Percentiles rank a stretch among this genome's conserved stretches.
Conservation (phyloP, 2,113 vertebrate species). For the Apodemus speciosus region DNA sequence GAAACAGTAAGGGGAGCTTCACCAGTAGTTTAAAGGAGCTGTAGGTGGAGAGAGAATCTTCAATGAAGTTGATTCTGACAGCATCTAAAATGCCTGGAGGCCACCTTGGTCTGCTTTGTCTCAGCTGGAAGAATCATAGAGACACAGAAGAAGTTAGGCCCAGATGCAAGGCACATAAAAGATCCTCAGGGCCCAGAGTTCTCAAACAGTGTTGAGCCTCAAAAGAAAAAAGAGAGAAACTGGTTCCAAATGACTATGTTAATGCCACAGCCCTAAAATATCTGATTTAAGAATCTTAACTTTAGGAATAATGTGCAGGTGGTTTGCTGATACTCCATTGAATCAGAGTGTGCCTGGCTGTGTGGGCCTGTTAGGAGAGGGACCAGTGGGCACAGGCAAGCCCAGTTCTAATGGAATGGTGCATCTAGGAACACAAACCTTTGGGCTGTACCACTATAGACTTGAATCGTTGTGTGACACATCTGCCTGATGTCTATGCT, state of each 20-base stretch:
- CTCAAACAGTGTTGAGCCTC: background rate
- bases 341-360: background rate
- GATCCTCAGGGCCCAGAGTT: background rate
- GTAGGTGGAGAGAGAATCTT: background rate
- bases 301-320: conserved; percentile 35
- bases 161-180: conserved; percentile 20
- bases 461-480: conserved; percentile 17
- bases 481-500: background rate
- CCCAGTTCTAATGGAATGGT: background rate
- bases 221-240: background rate
- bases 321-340: background rate
- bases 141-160: background rate
- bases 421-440: background rate
- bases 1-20: background rate
- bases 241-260: conserved; percentile 5
- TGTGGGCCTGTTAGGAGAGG: background rate
- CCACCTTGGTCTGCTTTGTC: background rate
- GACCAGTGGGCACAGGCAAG: background rate
- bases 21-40: conserved; percentile 5
- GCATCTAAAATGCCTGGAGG: background rate
- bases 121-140: background rate
- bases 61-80: background rate
- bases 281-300: conserved; percentile 46
- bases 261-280: background rate
- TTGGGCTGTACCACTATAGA: background rate